phyloP scores from a whole-genome alignment of 2,888 invertebrate genomes.

The Pilophorus perplexus region DNA sequence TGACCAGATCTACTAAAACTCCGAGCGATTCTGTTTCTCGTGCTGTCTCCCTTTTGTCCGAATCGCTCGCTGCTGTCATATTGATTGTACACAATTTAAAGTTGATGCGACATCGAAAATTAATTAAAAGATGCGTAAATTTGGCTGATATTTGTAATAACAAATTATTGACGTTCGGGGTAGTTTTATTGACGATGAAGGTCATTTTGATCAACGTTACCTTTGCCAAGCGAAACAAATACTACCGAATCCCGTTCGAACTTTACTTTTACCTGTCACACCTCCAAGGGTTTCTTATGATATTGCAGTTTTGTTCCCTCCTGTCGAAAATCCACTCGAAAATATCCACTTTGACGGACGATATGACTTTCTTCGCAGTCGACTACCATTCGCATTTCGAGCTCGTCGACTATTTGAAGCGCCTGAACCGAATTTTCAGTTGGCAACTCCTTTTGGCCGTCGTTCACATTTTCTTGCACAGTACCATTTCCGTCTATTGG shows the following conservation, averaged over 20 bases:
- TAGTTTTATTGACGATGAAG: not conserved
- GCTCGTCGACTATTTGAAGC: not conserved
- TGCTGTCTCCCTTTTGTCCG: not conserved
- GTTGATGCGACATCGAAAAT: not conserved
- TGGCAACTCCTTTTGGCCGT: constrained; percentile 1
- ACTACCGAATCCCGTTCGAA: not conserved
- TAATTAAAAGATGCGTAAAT: not conserved
- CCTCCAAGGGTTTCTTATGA: not conserved
- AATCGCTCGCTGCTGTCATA: not conserved
- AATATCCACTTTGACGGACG: no score
- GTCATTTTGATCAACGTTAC: not conserved
- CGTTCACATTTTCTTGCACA: not conserved
- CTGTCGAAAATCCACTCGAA: not conserved
- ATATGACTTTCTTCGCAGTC: no score
- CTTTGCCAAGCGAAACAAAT: not conserved
- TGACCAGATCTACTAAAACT: not conserved
- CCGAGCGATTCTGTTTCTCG: not conserved
- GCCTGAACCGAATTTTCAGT: constrained; percentile 7
- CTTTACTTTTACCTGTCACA: not conserved
- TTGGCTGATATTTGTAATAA: not conserved
- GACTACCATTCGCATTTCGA: not conserved
- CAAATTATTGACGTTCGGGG: not conserved
- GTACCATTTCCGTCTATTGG: not conserved
- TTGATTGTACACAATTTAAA: not conserved
- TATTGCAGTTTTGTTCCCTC: constrained; percentile 12